phyloP scores from a whole-genome alignment of 2,888 invertebrate genomes.

The Auanema sp. region DNA sequence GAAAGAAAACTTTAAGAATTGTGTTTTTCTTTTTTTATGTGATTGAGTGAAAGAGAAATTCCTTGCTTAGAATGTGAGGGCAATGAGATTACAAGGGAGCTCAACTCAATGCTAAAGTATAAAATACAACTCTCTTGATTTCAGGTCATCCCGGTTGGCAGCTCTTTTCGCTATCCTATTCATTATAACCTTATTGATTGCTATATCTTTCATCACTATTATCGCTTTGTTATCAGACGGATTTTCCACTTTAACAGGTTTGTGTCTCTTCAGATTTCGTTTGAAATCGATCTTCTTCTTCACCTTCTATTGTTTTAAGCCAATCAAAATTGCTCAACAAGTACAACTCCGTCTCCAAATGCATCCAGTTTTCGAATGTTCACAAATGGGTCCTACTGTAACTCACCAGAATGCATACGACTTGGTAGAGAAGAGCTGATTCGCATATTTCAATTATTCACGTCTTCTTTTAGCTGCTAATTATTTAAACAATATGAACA shows the following conservation, averaged over 20 bases:
- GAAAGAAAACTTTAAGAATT: not conserved
- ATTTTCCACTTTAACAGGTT: conserved; percentile 35
- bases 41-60: no score
- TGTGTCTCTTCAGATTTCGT: not conserved
- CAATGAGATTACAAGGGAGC: no score
- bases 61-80: no score
- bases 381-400: conserved; percentile 23
- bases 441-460: not conserved
- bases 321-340: not conserved
- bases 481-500: conserved; percentile 50
- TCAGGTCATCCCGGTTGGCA: conserved; percentile 38
- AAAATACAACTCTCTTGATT: conserved; percentile 4
- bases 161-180: conserved; percentile 49
- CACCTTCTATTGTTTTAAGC: not conserved
- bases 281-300: no score
- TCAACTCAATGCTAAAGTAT: no score
- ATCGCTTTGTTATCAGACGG: conserved; percentile 51
- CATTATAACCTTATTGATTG: conserved; percentile 39
- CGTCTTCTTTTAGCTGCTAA: conserved; percentile 36
- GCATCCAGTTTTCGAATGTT: not conserved
- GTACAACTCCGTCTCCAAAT: not conserved
- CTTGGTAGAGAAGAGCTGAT: conserved; percentile 21
- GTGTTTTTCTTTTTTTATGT: not conserved
- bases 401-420: conserved; percentile 44
- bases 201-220: conserved; percentile 41